Evolutionary conservation across 2,113 vertebrate species (phyloP).

Genomic region (Pachyramphus minor): DNA sequence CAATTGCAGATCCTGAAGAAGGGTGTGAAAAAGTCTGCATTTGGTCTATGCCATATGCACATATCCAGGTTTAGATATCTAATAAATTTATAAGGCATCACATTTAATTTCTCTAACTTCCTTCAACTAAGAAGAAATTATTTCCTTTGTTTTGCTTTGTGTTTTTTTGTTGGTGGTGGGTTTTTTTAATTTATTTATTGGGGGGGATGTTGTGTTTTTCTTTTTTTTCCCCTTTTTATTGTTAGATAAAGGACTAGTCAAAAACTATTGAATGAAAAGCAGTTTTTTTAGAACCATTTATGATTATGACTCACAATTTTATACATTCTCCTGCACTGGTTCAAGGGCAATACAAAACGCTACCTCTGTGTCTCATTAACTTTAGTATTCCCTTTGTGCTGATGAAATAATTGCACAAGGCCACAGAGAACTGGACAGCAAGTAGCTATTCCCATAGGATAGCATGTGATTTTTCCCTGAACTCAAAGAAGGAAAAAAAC

Average conservation of each 20-base stretch:
- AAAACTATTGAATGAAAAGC: background rate
- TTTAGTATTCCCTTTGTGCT: background rate
- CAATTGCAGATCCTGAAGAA: background rate
- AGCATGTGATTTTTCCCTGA: rapidly evolving
- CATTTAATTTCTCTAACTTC: background rate
- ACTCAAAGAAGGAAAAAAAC: background rate
- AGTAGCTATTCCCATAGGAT: background rate
- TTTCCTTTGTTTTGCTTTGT: background rate
- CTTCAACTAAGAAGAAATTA: background rate
- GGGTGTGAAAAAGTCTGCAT: background rate
- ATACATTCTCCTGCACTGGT: background rate
- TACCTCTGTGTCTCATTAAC: background rate
- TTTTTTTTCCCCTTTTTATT: background rate
- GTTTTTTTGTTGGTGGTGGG: too few species aligned
- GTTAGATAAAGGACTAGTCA: background rate
- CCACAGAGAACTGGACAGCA: background rate
- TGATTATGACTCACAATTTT: background rate
- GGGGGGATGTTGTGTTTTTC: background rate
- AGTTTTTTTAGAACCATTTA: background rate
- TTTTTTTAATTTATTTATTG: background rate
- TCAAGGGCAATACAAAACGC: background rate
- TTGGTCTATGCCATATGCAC: background rate
- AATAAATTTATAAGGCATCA: background rate
- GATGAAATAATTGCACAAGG: background rate
- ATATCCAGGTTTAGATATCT: background rate